Evolutionary conservation across 2,113 vertebrate species (phyloP).

Genomic region (Arothron firmamentum): DNA sequence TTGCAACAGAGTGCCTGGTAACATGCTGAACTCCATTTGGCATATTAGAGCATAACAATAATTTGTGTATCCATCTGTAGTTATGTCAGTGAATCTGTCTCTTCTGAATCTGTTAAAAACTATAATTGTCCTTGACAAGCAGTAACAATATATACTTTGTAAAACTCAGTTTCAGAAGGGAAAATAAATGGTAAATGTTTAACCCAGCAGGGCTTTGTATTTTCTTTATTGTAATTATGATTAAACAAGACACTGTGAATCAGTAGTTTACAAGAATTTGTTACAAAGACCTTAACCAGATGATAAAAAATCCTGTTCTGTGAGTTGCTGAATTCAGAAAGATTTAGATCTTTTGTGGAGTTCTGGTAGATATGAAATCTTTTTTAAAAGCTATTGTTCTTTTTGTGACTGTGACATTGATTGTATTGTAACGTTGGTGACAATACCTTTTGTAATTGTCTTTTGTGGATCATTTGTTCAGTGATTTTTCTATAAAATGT

Average conservation of each 20-base stretch:
- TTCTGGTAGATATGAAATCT: constrained; percentile 2
- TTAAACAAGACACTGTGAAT: no score
- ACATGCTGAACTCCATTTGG: constrained; percentile 16
- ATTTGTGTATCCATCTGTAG: constrained; percentile 19
- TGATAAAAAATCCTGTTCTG: background rate
- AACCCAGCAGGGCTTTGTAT: background rate
- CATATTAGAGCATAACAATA: constrained; percentile 10
- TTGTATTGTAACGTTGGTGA: constrained; percentile 35
- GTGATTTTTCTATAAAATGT: background rate
- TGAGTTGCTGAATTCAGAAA: background rate
- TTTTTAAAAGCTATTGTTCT: constrained; percentile 33
- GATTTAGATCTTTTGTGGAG: background rate
- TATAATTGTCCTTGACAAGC: constrained; percentile 6
- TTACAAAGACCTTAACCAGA: constrained; percentile 33
- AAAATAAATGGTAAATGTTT: constrained; percentile 12
- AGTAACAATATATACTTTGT: constrained; percentile 6
- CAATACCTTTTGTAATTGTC: constrained; percentile 28
- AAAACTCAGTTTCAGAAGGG: constrained; percentile 6
- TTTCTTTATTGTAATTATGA: background rate
- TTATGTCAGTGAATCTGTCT: constrained; percentile 1
- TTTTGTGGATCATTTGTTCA: constrained; percentile 15
- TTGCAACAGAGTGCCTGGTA: constrained; percentile 50
- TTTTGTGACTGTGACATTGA: constrained; percentile 29
- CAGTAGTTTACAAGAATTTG: no score
- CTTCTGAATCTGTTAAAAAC: constrained; percentile 10